phyloP scores from a whole-genome alignment of 2,797 vertebrate genomes.

The Novumbra hubbsi region DNA sequence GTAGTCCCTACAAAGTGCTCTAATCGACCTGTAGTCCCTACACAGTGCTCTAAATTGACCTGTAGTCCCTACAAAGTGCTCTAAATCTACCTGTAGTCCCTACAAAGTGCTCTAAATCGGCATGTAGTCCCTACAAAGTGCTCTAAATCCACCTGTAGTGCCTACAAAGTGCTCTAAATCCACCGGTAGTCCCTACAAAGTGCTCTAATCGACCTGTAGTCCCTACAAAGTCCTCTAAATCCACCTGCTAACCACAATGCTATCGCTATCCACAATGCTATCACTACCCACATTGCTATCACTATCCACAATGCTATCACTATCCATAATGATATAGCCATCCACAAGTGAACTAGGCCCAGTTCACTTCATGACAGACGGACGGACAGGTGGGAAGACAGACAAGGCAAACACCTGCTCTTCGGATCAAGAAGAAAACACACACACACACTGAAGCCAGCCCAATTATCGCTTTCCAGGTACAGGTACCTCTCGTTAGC shows the following conservation, averaged over 20 bases:
- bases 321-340: constrained; percentile 37
- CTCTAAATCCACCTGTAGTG: too few species aligned
- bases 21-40: too few species aligned
- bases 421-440: background rate
- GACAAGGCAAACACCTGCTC: background rate
- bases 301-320: constrained; percentile 49
- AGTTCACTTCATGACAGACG: background rate
- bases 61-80: too few species aligned
- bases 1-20: too few species aligned
- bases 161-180: too few species aligned
- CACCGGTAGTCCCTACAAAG: too few species aligned
- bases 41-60: too few species aligned
- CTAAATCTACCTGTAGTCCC: too few species aligned
- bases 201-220: too few species aligned
- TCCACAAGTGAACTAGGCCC: constrained; percentile 33
- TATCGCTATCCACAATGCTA: constrained; percentile 52
- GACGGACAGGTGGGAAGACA: background rate
- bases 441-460: constrained; percentile 6
- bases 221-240: too few species aligned
- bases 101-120: too few species aligned
- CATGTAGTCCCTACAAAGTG: too few species aligned
- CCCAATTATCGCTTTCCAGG: constrained; percentile 61
- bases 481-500: constrained; percentile 61
- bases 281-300: constrained; percentile 1
- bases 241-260: constrained; percentile 55